phyloP scores from a whole-genome alignment of 1,140 invertebrate species.

The Laupala kohalensis region DNA sequence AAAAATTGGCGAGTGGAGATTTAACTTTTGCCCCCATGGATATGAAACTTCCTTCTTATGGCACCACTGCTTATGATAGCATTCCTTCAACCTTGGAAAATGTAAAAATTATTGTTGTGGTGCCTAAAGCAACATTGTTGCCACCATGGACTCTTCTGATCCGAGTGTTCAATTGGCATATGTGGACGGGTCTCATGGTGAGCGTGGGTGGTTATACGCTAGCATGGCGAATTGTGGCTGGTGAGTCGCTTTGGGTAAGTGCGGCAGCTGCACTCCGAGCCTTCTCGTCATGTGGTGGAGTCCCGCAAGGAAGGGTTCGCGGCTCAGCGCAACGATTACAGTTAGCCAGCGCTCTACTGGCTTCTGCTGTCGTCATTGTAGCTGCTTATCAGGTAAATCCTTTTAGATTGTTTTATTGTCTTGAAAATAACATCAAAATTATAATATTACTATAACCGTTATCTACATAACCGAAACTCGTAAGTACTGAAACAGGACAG shows the following conservation, averaged over 20 bases:
- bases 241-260: not conserved
- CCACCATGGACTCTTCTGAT: not conserved
- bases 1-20: no score
- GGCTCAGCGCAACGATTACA: not conserved
- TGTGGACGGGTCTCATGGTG: not conserved
- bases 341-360: not conserved
- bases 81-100: not conserved
- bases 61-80: not conserved
- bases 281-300: not conserved
- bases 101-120: not conserved
- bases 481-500: no score
- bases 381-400: not conserved
- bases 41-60: no score
- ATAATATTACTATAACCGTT: no score
- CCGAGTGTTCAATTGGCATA: not conserved
- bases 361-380: not conserved
- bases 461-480: no score
- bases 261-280: not conserved
- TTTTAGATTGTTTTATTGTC: no score
- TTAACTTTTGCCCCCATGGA: no score
- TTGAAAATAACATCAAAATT: no score
- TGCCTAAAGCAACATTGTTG: not conserved
- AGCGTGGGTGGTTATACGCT: not conserved
- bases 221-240: not conserved
- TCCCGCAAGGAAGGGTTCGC: not conserved